phyloP scores from a whole-genome alignment of 2,113 vertebrate species.

The Solenodon paradoxus region DNA sequence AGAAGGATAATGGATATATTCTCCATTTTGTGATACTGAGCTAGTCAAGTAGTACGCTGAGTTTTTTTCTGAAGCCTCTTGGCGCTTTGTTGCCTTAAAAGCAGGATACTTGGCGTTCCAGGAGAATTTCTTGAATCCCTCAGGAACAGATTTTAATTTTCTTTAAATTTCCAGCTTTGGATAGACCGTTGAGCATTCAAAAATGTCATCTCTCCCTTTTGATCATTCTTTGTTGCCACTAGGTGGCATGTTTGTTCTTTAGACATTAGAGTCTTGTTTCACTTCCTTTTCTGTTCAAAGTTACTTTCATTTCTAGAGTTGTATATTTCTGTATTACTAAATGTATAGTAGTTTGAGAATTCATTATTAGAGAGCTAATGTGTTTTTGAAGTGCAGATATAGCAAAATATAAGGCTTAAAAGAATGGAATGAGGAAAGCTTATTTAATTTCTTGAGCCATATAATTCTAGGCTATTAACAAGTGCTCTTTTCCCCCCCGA shows the following conservation, averaged over 20 bases:
- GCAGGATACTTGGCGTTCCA: neutral
- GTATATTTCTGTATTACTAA: neutral
- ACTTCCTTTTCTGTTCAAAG: neutral
- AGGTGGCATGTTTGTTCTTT: constrained; percentile 59
- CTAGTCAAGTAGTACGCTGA: neutral
- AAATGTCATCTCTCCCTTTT: neutral
- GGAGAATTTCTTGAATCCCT: neutral
- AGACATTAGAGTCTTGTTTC: neutral
- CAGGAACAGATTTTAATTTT: constrained; percentile 27
- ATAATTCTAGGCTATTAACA: neutral
- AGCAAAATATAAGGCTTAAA: neutral
- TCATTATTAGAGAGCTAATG: constrained; percentile 10
- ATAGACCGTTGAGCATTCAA: neutral
- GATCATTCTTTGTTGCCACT: constrained; percentile 51
- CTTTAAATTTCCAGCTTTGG: neutral
- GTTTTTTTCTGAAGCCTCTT: neutral
- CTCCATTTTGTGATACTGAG: neutral
- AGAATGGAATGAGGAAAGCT: constrained; percentile 8
- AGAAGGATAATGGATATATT: neutral
- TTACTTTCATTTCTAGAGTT: constrained; percentile 36
- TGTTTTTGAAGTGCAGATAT: neutral
- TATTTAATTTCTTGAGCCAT: constrained; percentile 1
- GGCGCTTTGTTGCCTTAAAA: neutral
- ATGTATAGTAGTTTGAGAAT: neutral
- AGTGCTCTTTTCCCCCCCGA: neutral